These are phyloP conservation scores for Eptatretus atami DNA, from an alignment of 2,797 vertebrate species.

Conservation along the genomic window DNA sequence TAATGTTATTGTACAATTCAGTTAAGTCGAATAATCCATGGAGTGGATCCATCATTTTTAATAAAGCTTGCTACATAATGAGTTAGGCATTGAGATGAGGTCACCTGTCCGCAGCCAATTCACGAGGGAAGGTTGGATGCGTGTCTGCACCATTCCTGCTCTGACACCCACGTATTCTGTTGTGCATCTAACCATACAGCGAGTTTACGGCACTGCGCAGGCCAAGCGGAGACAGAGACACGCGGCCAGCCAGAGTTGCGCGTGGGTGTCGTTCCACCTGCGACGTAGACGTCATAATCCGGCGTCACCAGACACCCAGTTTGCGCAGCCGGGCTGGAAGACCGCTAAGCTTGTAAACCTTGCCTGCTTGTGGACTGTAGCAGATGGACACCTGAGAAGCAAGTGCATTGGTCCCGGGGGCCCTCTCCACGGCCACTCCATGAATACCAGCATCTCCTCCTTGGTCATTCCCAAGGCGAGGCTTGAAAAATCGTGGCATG, in stretches of 20 bases:
- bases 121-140: constrained; percentile 58
- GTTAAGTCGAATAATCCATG: too few relatives aligned
- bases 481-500: constrained; percentile 98
- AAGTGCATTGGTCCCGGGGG: constrained; percentile 12
- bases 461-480: constrained; percentile 90
- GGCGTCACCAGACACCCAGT: constrained; percentile 64
- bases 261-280: constrained; percentile 61
- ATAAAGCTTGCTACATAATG: too few relatives aligned
- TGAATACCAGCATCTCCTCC: constrained; percentile 96
- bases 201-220: constrained; percentile 57
- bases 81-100: too few relatives aligned
- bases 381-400: constrained; percentile 40
- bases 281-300: constrained; percentile 83
- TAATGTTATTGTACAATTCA: too few relatives aligned
- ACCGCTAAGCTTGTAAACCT: constrained; percentile 72
- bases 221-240: constrained; percentile 41
- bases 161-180: constrained; percentile 82
- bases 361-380: constrained; percentile 92
- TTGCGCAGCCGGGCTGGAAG: constrained; percentile 72
- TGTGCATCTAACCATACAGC: constrained; percentile 96
- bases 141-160: constrained; percentile 61
- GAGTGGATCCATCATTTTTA: too few relatives aligned
- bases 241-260: constrained; percentile 32
- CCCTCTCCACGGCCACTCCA: constrained; percentile 53
- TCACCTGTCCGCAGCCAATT: constrained; percentile 42